Evolutionary conservation across 2,797 vertebrate genomes (phyloP).

Genomic region (Hafferia zeledoni): DNA sequence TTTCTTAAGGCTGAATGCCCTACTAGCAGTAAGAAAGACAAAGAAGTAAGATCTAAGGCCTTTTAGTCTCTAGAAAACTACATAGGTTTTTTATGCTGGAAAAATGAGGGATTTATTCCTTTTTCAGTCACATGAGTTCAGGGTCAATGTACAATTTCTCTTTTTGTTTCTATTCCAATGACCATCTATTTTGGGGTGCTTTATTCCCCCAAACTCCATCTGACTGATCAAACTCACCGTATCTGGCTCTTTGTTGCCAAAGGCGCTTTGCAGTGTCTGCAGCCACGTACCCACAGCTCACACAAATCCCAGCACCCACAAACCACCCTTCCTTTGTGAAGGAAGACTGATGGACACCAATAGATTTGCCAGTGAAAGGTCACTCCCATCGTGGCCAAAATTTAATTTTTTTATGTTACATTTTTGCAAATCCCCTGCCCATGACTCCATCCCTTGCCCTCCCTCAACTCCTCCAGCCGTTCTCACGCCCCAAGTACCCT

Average conservation of each 20-base stretch:
- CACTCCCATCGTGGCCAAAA: not conserved
- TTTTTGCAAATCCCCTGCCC: not conserved
- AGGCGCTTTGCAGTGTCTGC: not conserved
- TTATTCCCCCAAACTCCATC: slow-evolving; percentile 37
- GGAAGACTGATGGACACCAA: not conserved
- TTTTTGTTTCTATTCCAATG: slow-evolving; percentile 67
- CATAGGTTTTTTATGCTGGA: slow-evolving; percentile 59
- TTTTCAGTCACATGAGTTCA: not conserved
- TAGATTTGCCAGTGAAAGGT: not conserved
- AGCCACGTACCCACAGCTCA: fast-evolving
- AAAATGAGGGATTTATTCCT: slow-evolving; percentile 70
- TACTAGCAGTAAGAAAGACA: slow-evolving; percentile 54
- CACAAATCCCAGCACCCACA: not conserved
- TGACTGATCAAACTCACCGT: not conserved
- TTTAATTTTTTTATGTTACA: not conserved
- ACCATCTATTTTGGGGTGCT: slow-evolving; percentile 36
- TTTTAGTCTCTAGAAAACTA: slow-evolving; percentile 45
- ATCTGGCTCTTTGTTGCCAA: slow-evolving; percentile 11
- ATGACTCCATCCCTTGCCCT: not conserved
- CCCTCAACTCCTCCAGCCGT: not conserved
- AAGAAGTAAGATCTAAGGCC: slow-evolving; percentile 64
- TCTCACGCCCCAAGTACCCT: not conserved
- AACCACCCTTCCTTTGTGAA: not conserved
- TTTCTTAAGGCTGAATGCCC: slow-evolving; percentile 65
- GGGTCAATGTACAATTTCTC: slow-evolving; percentile 68